Evolutionary conservation across 2,797 vertebrate species (phyloP), one percentile per base, ranked within the genome.

Genomic region (Hylomyscus alleni): DNA sequence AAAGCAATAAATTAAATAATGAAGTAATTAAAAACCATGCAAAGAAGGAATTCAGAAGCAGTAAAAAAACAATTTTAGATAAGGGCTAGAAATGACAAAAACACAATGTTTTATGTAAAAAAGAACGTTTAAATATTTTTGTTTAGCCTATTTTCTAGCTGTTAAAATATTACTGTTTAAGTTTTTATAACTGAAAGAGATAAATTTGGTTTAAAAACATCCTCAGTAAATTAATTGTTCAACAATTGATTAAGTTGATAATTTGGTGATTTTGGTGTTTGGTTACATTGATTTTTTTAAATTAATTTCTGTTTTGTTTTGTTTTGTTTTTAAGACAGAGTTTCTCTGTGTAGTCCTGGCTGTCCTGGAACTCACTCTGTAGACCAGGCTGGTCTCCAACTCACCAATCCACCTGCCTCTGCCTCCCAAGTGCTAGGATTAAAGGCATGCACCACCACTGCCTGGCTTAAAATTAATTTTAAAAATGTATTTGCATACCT

Each of bases 31-130:
- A 73, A 95, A 90, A 86, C 37, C 58, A n/a, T 2, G 0, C 67
- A 93, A 95, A 91, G 52, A 93, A 95, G 80, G 80, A 94, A 94
- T 73, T 19, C 44, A 90, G 73, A 95, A 62, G 69, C 75, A 85
- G 67, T 24, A 60, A 58, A 84, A 83, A 83, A 80, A 94, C 60
- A 91, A 50, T 95, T 50, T 50, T 31, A 75, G 50, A 76, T 76
- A 82, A 95, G 92, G 85, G 26, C 54, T 94, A 56, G 84, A 85
- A 91, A 93, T 92, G 72, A 37, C 84, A 52, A 75, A 95, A 91
- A 95, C 84, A 19, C 52, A 37, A 40, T 75, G 34, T 83, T 88
- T 95, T 20, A 24, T 24, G 10, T 75, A 93, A 69, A 76, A 94
- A 95, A 56, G 12, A 3, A 4, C 81, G 2, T 4, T 90, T 83